A percentile compares a stretch with the other conserved stretches of the same genome.
Evolutionary conservation across 2,888 invertebrate genomes (phyloP).

Genomic region (Drosophila merina): DNA sequence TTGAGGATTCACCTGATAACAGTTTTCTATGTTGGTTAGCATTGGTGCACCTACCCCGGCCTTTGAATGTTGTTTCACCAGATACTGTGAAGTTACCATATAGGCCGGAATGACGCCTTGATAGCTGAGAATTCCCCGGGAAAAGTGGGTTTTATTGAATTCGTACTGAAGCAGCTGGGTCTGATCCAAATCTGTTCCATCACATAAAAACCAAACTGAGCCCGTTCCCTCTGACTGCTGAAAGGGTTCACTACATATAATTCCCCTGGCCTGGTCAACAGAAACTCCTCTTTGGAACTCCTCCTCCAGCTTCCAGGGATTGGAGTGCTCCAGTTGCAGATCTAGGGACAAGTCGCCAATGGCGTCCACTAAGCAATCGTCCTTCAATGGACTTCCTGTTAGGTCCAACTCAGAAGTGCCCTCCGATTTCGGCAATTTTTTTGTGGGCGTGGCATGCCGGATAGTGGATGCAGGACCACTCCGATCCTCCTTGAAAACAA

Average conservation of each 20-base stretch:
- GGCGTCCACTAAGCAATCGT: constrained; percentile 80
- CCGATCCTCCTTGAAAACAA: constrained; percentile 70
- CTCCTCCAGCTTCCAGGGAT: constrained; percentile 80
- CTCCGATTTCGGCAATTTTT: constrained; percentile 27
- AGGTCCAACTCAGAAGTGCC: constrained; percentile 66
- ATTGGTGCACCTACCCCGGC: constrained; percentile 24
- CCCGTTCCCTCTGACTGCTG: constrained; percentile 69
- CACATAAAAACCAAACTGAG: constrained; percentile 87
- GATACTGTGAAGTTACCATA: constrained; percentile 62
- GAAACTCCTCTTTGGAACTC: constrained; percentile 77
- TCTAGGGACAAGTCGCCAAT: constrained; percentile 78
- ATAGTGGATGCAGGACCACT: constrained; percentile 11
- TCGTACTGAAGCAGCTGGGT: constrained; percentile 78
- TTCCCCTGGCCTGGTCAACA: constrained; percentile 68
- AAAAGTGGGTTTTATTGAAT: constrained; percentile 61
- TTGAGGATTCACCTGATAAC: constrained; percentile 77
- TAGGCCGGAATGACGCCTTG: constrained; percentile 68
- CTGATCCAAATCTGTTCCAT: constrained; percentile 85
- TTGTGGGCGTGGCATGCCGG: constrained; percentile 41
- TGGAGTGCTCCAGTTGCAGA: constrained; percentile 53
- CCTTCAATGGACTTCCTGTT: constrained; percentile 83
- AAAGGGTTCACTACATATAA: constrained; percentile 72
- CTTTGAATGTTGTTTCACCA: constrained; percentile 72
- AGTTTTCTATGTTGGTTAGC: constrained; percentile 76
- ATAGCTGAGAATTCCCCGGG: constrained; percentile 78